A percentile compares a stretch with the other conserved stretches of the same genome.
These are phyloP conservation scores for Typhlichthys subterraneus DNA, from an alignment of 2,797 vertebrate genomes.

Conservation along the genomic window DNA sequence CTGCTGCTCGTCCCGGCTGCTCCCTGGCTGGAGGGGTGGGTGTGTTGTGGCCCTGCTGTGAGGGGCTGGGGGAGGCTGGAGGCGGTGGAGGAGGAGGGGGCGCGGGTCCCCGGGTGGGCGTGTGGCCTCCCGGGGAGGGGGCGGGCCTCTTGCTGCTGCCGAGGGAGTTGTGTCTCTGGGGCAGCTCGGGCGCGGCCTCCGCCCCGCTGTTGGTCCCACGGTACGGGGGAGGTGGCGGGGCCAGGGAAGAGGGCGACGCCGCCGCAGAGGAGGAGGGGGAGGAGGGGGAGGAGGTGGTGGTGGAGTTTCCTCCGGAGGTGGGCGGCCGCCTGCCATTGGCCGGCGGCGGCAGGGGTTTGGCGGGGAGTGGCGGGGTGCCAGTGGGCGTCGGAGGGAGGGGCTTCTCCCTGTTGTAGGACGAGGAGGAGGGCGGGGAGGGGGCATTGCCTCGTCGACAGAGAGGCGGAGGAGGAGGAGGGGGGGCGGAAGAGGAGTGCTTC, in stretches of 20 bases:
- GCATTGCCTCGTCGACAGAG: slow-evolving; percentile 78
- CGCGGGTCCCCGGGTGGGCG: slow-evolving; percentile 75
- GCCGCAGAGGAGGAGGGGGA: slow-evolving; percentile 50
- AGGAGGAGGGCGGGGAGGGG: slow-evolving; percentile 66
- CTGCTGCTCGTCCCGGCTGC: slow-evolving; percentile 84
- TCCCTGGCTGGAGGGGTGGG: slow-evolving; percentile 86
- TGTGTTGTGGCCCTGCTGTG: slow-evolving; percentile 70
- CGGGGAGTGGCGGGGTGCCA: slow-evolving; percentile 57
- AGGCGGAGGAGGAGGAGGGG: slow-evolving; percentile 64
- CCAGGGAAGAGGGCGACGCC: slow-evolving; percentile 68
- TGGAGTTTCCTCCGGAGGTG: slow-evolving; percentile 58
- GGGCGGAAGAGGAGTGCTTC: slow-evolving; percentile 71
- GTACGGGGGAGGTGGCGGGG: slow-evolving; percentile 84
- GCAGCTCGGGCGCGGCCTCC: slow-evolving; percentile 85
- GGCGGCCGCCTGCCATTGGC: slow-evolving; percentile 63
- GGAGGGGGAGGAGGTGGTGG: slow-evolving; percentile 41
- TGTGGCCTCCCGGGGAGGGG: slow-evolving; percentile 72
- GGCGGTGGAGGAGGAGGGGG: slow-evolving; percentile 82
- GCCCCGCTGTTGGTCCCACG: slow-evolving; percentile 79
- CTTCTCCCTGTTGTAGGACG: slow-evolving; percentile 86
- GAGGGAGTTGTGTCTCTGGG: slow-evolving; percentile 91
- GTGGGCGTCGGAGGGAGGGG: slow-evolving; percentile 81
- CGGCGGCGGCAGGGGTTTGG: slow-evolving; percentile 86
- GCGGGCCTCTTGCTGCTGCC: slow-evolving; percentile 82
- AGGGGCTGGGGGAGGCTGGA: slow-evolving; percentile 76